phyloP scores from a whole-genome alignment of 2,113 vertebrate species.

The Erythrolamprus reginae region DNA sequence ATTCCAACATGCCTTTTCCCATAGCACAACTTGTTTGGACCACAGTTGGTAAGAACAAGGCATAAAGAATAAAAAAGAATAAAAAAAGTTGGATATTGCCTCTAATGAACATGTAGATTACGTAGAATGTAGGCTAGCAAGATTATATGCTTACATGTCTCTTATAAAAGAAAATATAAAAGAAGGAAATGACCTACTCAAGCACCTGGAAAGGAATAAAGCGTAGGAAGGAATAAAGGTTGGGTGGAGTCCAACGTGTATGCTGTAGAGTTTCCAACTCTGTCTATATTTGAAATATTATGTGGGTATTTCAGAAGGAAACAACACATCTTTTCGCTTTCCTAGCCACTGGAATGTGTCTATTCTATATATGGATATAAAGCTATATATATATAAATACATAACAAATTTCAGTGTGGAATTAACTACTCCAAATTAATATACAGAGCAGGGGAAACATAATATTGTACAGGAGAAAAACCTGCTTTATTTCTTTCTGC shows the following conservation, averaged over 20 bases:
- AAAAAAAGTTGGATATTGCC: background rate
- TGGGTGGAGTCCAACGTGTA: background rate
- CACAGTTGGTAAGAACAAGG: background rate
- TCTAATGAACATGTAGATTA: background rate
- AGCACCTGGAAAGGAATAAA: background rate
- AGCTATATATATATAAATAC: background rate
- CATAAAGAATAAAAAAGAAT: too few species aligned
- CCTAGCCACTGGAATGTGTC: background rate
- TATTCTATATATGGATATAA: background rate
- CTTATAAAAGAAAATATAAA: background rate
- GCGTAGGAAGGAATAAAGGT: background rate
- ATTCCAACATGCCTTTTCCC: background rate
- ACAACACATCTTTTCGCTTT: background rate
- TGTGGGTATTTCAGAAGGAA: background rate
- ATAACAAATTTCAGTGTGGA: background rate
- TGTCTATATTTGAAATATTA: background rate
- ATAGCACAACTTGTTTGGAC: background rate
- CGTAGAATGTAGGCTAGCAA: background rate
- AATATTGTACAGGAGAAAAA: too few species aligned
- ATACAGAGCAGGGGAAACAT: background rate
- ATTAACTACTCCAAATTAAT: background rate
- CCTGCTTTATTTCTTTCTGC: background rate
- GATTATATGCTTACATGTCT: background rate
- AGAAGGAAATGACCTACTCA: background rate
- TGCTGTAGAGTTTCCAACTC: background rate